Conservation (phyloP, 2,888 invertebrate species). For the Platycnemis pennipes region DNA sequence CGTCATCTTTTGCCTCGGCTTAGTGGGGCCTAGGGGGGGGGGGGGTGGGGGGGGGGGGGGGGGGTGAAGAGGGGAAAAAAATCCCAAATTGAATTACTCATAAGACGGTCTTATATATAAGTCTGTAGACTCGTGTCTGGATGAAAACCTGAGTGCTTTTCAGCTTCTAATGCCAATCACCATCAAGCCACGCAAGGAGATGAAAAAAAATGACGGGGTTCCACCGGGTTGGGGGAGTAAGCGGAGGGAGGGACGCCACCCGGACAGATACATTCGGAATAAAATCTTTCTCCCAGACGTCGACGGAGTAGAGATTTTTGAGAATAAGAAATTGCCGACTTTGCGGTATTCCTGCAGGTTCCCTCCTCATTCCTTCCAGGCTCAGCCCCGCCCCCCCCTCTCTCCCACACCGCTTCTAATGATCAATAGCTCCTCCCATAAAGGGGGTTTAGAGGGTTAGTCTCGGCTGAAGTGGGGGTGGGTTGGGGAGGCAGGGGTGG, state of each 20-base stretch:
- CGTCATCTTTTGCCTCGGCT: slow-evolving; percentile 8
- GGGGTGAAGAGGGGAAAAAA: background rate
- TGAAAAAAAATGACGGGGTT: background rate
- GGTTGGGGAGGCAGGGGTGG: background rate
- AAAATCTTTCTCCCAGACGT: slow-evolving; percentile 32
- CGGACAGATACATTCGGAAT: background rate
- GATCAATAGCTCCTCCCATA: background rate
- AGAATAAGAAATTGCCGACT: slow-evolving; percentile 36
- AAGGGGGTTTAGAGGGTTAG: background rate
- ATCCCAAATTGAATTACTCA: slow-evolving; percentile 16
- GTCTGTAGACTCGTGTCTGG: slow-evolving; percentile 7
- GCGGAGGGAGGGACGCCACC: background rate
- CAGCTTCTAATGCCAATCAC: slow-evolving; percentile 36
- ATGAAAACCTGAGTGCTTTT: slow-evolving; percentile 30
- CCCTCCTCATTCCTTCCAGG: background rate
- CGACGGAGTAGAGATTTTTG: slow-evolving; percentile 22
- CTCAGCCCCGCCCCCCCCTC: background rate
- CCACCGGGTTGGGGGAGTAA: background rate
- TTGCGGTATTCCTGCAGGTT: background rate
- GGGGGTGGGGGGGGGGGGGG: background rate
- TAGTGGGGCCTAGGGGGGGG: background rate
- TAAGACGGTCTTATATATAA: slow-evolving; percentile 28
- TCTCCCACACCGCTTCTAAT: background rate
- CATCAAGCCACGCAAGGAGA: slow-evolving; percentile 20
- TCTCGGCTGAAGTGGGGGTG: background rate